A percentile compares a stretch with the other conserved stretches of the same genome.
Conservation (phyloP, 1,140 invertebrate genomes). For the Linepithema humile region DNA sequence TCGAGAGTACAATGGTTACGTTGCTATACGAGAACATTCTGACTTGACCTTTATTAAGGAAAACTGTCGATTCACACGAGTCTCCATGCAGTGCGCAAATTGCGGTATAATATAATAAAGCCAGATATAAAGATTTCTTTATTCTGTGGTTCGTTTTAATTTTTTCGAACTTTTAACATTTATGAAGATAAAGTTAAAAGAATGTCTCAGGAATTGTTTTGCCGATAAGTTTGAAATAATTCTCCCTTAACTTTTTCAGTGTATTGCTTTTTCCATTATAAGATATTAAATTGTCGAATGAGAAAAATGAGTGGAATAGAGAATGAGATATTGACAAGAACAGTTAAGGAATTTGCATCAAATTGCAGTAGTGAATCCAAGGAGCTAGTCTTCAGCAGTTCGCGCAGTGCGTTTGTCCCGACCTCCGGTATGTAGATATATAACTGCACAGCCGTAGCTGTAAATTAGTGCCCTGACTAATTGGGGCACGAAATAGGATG, state of each 20-base stretch:
- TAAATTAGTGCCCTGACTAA: slow-evolving; percentile 55
- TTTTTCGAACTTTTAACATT: neutral
- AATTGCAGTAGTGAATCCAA: slow-evolving; percentile 38
- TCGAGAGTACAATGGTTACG: slow-evolving; percentile 49
- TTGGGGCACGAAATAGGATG: slow-evolving; percentile 57
- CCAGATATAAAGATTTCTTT: neutral
- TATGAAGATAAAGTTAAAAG: neutral
- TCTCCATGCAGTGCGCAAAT: neutral
- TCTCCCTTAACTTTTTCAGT: too few species aligned
- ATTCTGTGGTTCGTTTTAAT: neutral
- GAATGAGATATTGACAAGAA: slow-evolving; percentile 38
- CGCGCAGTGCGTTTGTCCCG: slow-evolving; percentile 41
- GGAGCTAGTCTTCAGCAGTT: slow-evolving; percentile 52
- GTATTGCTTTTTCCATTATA: too few species aligned
- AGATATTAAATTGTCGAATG: too few species aligned
- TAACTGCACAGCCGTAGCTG: slow-evolving; percentile 44
- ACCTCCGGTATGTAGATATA: slow-evolving; percentile 44
- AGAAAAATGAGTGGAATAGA: neutral
- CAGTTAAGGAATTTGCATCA: slow-evolving; percentile 50
- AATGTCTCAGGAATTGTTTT: too few species aligned
- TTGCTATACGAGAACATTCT: neutral
- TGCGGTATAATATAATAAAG: neutral
- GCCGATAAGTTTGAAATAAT: too few species aligned
- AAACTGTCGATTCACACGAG: neutral
- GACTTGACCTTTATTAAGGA: slow-evolving; percentile 28